Percentiles rank a stretch among this genome's conserved stretches.
phyloP scores from a whole-genome alignment of 2,888 invertebrate genomes.

The Villa cingulata region DNA sequence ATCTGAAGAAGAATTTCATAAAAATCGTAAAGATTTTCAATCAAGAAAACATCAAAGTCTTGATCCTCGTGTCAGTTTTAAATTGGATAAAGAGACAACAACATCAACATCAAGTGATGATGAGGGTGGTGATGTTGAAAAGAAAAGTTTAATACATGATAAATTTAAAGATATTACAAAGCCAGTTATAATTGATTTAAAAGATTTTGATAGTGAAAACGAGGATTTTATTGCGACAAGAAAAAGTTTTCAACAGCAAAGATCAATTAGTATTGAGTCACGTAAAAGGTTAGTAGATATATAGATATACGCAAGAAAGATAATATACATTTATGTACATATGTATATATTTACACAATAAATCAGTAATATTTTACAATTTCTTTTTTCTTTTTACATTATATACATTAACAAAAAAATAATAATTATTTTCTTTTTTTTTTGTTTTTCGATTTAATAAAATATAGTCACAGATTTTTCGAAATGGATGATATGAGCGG shows the following conservation, averaged over 20 bases:
- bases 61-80: constrained; percentile 35
- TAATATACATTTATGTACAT: no score
- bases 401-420: no score
- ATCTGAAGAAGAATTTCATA: constrained; percentile 34
- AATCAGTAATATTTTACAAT: neutral
- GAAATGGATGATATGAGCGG: constrained; percentile 49
- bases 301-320: no score
- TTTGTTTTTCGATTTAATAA: neutral
- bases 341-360: no score
- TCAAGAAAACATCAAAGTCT: constrained; percentile 36
- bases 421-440: neutral
- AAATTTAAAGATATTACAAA: constrained; percentile 36
- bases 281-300: constrained; percentile 37
- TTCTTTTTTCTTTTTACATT: neutral
- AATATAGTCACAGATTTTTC: constrained; percentile 32
- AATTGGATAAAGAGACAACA: constrained; percentile 30
- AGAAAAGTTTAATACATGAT: constrained; percentile 30
- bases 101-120: constrained; percentile 33
- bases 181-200: constrained; percentile 35
- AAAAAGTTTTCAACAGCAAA: constrained; percentile 47
- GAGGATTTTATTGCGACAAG: constrained; percentile 43
- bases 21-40: constrained; percentile 34
- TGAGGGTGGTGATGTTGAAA: constrained; percentile 32
- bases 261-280: constrained; percentile 48
- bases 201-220: constrained; percentile 31